These are phyloP conservation scores for Hydropotes inermis DNA, from an alignment of 2,113 vertebrate genomes.

Conservation along the genomic window DNA sequence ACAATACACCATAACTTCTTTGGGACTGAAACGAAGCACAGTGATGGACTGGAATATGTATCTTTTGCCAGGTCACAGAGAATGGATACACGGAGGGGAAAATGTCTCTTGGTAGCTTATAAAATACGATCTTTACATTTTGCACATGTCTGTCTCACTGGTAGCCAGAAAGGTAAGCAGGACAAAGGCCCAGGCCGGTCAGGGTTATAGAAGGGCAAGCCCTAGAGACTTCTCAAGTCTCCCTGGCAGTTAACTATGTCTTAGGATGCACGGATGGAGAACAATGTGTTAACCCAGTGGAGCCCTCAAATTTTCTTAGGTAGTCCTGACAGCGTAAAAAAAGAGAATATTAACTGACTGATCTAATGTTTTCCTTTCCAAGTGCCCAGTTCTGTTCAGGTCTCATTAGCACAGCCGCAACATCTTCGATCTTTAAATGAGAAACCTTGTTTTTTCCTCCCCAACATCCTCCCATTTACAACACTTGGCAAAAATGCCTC, in stretches of 20 bases:
- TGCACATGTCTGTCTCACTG: not conserved
- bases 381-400: not conserved
- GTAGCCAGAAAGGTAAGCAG: not conserved
- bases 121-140: not conserved
- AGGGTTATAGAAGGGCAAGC: not conserved
- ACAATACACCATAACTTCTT: not conserved
- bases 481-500: not conserved
- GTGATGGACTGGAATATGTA: not conserved
- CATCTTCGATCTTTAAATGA: slow-evolving; percentile 7
- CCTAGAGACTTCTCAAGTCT: not conserved
- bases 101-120: not conserved
- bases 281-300: not conserved
- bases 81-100: not conserved
- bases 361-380: slow-evolving; percentile 24
- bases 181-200: not conserved
- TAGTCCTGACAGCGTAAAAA: not conserved
- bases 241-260: not conserved
- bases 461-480: not conserved
- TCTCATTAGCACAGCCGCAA: not conserved
- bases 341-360: not conserved
- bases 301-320: not conserved
- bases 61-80: not conserved
- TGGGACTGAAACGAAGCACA: not conserved
- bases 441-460: not conserved
- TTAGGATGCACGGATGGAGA: not conserved